Evolutionary conservation across 2,797 vertebrate genomes (phyloP).

Genomic region (Antrozous pallidus): DNA sequence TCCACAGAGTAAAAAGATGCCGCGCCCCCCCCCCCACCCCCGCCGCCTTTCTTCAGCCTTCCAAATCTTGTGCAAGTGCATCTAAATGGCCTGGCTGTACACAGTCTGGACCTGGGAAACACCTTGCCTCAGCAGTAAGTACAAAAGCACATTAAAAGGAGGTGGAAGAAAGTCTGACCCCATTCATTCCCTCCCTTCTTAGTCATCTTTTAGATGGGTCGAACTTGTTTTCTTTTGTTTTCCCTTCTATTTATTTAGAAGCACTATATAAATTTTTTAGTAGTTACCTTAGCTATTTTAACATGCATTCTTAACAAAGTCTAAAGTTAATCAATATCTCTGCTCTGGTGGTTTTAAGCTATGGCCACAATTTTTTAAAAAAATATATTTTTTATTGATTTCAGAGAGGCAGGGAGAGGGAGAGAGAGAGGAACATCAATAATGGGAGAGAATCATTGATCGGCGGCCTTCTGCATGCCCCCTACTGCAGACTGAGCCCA

Average conservation of each 20-base stretch:
- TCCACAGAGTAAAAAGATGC: neutral
- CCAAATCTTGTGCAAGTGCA: neutral
- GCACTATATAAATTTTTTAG: neutral
- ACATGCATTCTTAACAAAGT: conserved; percentile 25
- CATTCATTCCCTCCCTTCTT: neutral
- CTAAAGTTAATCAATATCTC: conserved; percentile 25
- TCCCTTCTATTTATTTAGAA: conserved; percentile 24
- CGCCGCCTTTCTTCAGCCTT: neutral
- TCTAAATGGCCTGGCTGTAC: neutral
- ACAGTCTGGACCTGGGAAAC: neutral
- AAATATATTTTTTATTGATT: too few species aligned
- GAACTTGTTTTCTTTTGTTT: neutral
- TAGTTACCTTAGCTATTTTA: conserved; percentile 25
- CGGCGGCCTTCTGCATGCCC: too few species aligned
- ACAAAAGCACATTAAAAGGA: neutral
- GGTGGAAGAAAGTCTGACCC: neutral
- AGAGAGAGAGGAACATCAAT: too few species aligned
- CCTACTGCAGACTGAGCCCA: too few species aligned
- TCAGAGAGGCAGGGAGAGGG: too few species aligned
- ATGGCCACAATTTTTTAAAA: neutral
- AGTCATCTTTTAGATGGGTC: neutral
- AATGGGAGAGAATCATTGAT: too few species aligned
- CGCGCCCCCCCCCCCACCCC: too few species aligned
- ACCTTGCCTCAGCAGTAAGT: neutral
- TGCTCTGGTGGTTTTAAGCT: neutral